Percentiles rank a stretch among this genome's conserved stretches.
These are phyloP conservation scores for Forbesichthys agassizii DNA, from an alignment of 2,113 vertebrate genomes.

Conservation along the genomic window DNA sequence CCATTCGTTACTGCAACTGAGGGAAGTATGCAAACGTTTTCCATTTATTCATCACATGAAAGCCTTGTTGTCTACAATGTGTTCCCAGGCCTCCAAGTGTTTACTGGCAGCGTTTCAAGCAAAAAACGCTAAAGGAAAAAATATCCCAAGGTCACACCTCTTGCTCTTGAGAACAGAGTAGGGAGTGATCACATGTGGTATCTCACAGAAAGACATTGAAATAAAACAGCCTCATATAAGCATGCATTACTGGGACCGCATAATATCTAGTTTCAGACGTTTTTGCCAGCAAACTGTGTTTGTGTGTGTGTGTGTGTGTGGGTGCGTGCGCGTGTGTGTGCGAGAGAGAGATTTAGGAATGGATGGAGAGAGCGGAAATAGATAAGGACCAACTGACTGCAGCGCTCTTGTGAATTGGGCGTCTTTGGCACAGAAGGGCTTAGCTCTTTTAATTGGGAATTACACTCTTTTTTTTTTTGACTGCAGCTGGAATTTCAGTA, in stretches of 20 bases:
- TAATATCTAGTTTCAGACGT: slow-evolving; percentile 20
- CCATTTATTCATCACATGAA: not conserved
- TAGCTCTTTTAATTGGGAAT: slow-evolving; percentile 45
- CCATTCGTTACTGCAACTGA: not conserved
- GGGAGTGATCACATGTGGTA: slow-evolving; percentile 23
- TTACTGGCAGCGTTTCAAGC: slow-evolving; percentile 25
- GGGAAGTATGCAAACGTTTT: slow-evolving; percentile 1
- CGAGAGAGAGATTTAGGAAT: not conserved
- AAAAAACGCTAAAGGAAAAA: not conserved
- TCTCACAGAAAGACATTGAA: slow-evolving; percentile 14
- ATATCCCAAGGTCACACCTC: slow-evolving; percentile 26
- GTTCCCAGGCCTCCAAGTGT: slow-evolving; percentile 6
- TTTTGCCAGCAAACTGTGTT: not conserved
- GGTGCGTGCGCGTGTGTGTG: too few species aligned
- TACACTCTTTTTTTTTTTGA: slow-evolving; percentile 11
- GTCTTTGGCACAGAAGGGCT: slow-evolving; percentile 21
- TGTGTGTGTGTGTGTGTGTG: too few species aligned
- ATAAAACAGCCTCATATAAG: slow-evolving; percentile 34
- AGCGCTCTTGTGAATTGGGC: slow-evolving; percentile 4
- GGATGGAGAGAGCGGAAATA: slow-evolving; percentile 1
- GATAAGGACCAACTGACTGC: slow-evolving; percentile 18
- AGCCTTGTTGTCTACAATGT: not conserved
- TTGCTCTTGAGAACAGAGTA: slow-evolving; percentile 10
- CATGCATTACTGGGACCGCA: not conserved
- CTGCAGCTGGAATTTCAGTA: slow-evolving; percentile 37